Conservation (phyloP, 1,140 invertebrate genomes). For the Temnothorax longispinosus region DNA sequence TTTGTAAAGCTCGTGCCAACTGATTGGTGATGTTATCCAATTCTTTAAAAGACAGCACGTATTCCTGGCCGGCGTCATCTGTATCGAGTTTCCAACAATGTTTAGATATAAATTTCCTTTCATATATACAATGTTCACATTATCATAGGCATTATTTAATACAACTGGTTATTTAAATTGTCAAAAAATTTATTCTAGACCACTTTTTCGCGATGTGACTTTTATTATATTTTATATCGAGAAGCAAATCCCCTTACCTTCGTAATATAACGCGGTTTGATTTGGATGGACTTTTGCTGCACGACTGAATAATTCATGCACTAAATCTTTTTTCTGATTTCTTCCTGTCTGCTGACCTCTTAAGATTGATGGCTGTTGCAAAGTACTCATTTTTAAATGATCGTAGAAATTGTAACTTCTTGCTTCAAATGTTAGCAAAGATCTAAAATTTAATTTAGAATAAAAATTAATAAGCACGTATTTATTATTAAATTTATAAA, state of each 20-base stretch:
- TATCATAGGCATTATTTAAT: too few relatives aligned
- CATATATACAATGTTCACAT: too few relatives aligned
- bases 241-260: conserved; percentile 79
- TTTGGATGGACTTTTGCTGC: conserved; percentile 80
- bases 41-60: conserved; percentile 86
- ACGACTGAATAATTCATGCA: conserved; percentile 87
- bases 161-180: too few relatives aligned
- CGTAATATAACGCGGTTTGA: conserved; percentile 86
- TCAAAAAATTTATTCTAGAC: too few relatives aligned
- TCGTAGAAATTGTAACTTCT: neutral
- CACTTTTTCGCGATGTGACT: neutral
- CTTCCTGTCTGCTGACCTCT: conserved; percentile 84
- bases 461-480: neutral
- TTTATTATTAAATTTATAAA: conserved; percentile 2
- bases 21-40: conserved; percentile 88
- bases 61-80: conserved; percentile 83
- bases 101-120: neutral
- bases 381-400: conserved; percentile 87
- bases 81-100: neutral
- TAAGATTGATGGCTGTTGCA: conserved; percentile 88
- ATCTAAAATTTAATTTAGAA: conserved; percentile 18
- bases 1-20: conserved; percentile 87
- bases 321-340: conserved; percentile 80
- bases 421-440: neutral
- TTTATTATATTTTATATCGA: conserved; percentile 5